Evolutionary conservation across 2,113 vertebrate species (phyloP).

Genomic region (Crotalus helleri): DNA sequence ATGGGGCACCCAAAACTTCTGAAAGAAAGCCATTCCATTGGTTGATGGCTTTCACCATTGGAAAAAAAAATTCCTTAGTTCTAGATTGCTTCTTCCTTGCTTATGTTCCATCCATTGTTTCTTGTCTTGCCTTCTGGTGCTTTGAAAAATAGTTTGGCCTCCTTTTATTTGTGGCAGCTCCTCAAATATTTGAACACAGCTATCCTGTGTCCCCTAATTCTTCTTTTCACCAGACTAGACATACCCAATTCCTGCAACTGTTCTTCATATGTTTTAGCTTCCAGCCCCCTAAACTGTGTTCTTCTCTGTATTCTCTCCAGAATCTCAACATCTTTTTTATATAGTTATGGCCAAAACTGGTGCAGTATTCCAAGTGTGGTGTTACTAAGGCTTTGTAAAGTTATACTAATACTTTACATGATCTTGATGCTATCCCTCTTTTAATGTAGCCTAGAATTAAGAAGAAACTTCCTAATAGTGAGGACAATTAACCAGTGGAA

Average conservation of each 20-base stretch:
- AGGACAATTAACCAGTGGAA: too few relatives aligned
- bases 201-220: not conserved
- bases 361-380: not conserved
- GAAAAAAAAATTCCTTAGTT: not conserved
- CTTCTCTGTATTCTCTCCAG: not conserved
- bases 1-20: too few relatives aligned
- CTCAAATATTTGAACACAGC: not conserved
- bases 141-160: not conserved
- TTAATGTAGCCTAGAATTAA: not conserved
- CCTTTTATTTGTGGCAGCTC: not conserved
- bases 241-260: not conserved
- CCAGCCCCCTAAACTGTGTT: not conserved
- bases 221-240: not conserved
- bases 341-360: not conserved
- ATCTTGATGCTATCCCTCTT: not conserved
- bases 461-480: too few relatives aligned
- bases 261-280: not conserved
- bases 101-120: not conserved
- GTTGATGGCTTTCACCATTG: too few relatives aligned
- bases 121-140: not conserved
- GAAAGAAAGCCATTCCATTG: too few relatives aligned
- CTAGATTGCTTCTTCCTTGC: not conserved
- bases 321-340: not conserved
- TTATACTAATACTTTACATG: not conserved
- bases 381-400: not conserved